Conservation (phyloP, 2,113 vertebrate genomes). For the Bujurquina vittata region DNA sequence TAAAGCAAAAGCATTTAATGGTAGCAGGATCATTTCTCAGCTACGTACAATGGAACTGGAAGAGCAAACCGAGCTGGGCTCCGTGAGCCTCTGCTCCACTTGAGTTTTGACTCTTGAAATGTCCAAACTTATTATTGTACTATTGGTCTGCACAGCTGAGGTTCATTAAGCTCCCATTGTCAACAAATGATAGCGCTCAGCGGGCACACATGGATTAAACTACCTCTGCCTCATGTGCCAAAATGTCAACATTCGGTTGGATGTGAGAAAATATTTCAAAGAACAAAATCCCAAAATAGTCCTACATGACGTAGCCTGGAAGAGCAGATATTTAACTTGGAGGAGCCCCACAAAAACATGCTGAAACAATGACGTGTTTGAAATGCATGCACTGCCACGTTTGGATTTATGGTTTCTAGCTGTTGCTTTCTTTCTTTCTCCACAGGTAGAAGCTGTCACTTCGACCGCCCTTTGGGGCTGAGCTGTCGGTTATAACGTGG, state of each 20-base stretch:
- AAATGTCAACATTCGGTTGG: background rate
- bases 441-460: no score
- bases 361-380: no score
- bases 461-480: no score
- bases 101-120: background rate
- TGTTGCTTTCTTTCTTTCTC: no score
- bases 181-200: background rate
- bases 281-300: background rate
- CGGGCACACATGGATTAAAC: background rate
- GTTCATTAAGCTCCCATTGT: background rate
- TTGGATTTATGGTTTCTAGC: background rate
- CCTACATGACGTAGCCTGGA: background rate
- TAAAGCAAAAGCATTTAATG: background rate
- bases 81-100: background rate
- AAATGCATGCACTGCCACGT: fast-evolving
- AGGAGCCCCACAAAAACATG: background rate
- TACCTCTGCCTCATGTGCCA: background rate
- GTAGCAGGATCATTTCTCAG: background rate
- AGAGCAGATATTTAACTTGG: background rate
- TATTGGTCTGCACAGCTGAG: background rate
- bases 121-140: background rate
- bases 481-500: no score
- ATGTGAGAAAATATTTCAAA: background rate
- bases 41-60: background rate
- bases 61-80: background rate